Conservation (phyloP, 2,113 vertebrate species). For the Lampris megalopsis region DNA sequence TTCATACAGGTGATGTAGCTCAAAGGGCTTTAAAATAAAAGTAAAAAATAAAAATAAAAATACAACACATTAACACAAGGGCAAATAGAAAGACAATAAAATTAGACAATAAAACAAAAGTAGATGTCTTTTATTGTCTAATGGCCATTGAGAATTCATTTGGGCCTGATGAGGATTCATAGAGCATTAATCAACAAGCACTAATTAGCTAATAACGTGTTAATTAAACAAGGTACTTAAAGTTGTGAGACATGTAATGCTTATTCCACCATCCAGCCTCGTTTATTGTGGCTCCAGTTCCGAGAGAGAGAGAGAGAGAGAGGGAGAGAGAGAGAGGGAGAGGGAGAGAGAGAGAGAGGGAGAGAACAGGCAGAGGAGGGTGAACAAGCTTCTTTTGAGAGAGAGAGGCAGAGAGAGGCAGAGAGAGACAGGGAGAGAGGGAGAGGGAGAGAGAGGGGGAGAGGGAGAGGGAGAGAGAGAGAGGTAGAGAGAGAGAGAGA, state of each 20-base stretch:
- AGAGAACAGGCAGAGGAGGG: background rate
- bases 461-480: no score
- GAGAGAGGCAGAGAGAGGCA: background rate
- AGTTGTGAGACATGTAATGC: slow-evolving; percentile 76
- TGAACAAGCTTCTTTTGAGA: background rate
- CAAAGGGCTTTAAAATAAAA: no score
- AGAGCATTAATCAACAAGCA: slow-evolving; percentile 82
- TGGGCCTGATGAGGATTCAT: slow-evolving; percentile 79
- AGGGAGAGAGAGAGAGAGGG: background rate
- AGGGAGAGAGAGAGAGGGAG: background rate
- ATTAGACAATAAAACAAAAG: background rate
- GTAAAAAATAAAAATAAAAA: no score
- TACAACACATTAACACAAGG: no score
- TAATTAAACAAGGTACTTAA: slow-evolving; percentile 84
- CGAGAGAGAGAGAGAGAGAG: background rate
- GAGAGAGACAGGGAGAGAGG: background rate
- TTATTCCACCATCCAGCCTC: slow-evolving; percentile 62
- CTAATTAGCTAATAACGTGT: slow-evolving; percentile 84
- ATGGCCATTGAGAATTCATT: slow-evolving; percentile 72
- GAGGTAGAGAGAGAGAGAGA: no score
- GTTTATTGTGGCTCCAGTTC: slow-evolving; percentile 25
- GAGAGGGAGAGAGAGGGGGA: background rate
- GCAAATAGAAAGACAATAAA: no score
- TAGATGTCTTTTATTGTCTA: slow-evolving; percentile 66
- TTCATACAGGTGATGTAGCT: no score